Evolutionary conservation across 2,888 invertebrate genomes (phyloP), one percentile per base, ranked within the genome.

Genomic region (Andricus quercusramuli): DNA sequence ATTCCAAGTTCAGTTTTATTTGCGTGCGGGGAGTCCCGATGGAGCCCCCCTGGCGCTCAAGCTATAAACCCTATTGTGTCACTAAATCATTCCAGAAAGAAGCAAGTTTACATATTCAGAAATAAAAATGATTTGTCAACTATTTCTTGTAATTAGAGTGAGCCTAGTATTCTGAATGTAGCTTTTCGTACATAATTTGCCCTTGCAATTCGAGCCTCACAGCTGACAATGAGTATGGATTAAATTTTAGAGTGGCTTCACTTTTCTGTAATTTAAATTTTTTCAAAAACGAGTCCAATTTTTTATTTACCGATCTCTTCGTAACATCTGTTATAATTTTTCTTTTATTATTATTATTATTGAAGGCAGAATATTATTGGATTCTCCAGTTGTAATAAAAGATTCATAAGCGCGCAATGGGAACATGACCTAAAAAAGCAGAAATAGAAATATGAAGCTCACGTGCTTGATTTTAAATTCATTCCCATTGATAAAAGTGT

Each of bases 361-460:
- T 70, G 25, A 70, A 70, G 51, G 17, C 29, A 29, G 44, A 70
- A 51, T 70, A 51, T 70, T 32, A 70, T 70, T 70, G 22, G 51
- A 70, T 70, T 70, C 51, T 29, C 44, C 29, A 70, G 68, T 47
- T 70, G 29, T 47, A 70, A 70, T 70, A 70, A 51, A 70, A 70
- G 70, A 70, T 70, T 32, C 70, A 51, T 59, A 22, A 59, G 56
- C n/a, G n/a, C 32, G 22, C 32, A 74, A 74, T 74, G 8, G 51
- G 74, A 59, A n/a, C 74, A 74, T 59, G 74, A 74, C 74, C 74
- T 74, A 74, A 74, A 74, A 74, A 32, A 11, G 70, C 74, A 74
- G 56, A 59, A 74, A 74, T 74, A 74, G 37, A 74, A 74, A 74
- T 74, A 56, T 56, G 74, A 56, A 51, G n/a, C 51, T 59, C 37